Conservation (phyloP, 2,888 invertebrate species). For the Auanema sp. region DNA sequence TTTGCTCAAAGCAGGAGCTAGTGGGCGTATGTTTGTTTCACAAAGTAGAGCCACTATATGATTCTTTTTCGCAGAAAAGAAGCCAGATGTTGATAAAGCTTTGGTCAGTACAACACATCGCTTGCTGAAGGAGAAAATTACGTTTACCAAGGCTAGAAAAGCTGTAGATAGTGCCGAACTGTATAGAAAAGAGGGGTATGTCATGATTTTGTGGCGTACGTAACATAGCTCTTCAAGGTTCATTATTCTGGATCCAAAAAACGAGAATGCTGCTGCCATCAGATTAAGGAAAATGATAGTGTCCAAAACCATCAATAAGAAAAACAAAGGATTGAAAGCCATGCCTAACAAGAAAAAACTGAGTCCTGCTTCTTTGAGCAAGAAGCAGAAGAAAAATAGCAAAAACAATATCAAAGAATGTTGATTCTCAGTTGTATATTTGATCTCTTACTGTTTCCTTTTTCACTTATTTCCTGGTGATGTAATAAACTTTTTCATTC, state of each 20-base stretch:
- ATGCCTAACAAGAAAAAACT: neutral
- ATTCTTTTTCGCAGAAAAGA: slow-evolving; percentile 8
- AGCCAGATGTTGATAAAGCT: slow-evolving; percentile 15
- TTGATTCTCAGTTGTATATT: too few species aligned
- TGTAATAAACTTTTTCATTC: too few species aligned
- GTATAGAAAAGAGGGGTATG: slow-evolving; percentile 17
- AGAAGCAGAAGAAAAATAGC: neutral
- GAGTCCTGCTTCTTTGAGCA: neutral
- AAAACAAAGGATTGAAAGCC: neutral
- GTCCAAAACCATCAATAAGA: neutral
- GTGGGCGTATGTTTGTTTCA: slow-evolving; percentile 19
- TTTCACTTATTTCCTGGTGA: too few species aligned
- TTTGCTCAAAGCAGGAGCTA: slow-evolving; percentile 30
- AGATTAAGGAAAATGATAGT: neutral
- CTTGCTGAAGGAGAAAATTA: slow-evolving; percentile 11
- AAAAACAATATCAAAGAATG: too few species aligned
- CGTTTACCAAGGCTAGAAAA: slow-evolving; percentile 11
- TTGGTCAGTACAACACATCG: slow-evolving; percentile 18
- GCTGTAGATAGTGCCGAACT: slow-evolving; percentile 8
- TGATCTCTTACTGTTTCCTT: too few species aligned
- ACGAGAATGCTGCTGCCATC: neutral
- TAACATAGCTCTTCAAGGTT: neutral
- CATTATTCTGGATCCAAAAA: neutral
- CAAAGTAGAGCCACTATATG: too few species aligned
- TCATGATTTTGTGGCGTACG: too few species aligned